Base-by-base conservation (phyloP, 2,888 invertebrate species). In the Agonopterix arenella region DNA sequence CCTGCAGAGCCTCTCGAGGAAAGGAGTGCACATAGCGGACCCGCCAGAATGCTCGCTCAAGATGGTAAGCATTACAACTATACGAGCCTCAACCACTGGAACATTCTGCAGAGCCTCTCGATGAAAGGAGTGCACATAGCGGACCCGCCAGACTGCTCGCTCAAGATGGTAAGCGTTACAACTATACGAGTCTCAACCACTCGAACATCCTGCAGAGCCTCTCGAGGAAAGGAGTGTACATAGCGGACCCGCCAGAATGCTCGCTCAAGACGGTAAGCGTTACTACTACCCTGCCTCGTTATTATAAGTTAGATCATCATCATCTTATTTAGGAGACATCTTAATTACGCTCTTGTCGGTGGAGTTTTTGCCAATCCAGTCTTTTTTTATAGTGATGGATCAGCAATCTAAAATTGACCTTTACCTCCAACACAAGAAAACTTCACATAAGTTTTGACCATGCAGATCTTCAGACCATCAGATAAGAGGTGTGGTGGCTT, bases 151-250 rank as follows among this genome's bases (percentile, higher is more conserved):
- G 97, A 97, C 82, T 92, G 94, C 72, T 95, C 96, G 74, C 93
- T 98, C 61, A 94, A 95, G 91, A 94, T 98, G 93, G 98, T 97
- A 89, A 28, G 28, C 28, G 28, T 28, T 28, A 28, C 56, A 97
- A 97, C 89, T 97, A 97, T 90, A 96, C 97, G 91, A 97, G 95
- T 89, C 93, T 97, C 69, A 98, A 97, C 90, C 98, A 98, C 88
- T 95, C 95, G 93, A 95, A 97, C 77, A 97, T 98, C 75, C 92
- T 98, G 73, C 97, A 98, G 90, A 96, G 97, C 51, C 90, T 98
- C 71, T 93, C 96, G 62, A 91, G 98, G 73, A 98, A 98, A 84
- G 97, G 98, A 56, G 94, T 97, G 53, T 95, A 93, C 72, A 93
- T 96, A 59, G 91, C 92, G 52, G 96, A 97, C 79, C 93, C 95